phyloP scores from a whole-genome alignment of 2,797 vertebrate species.

The Eulemur mongoz region DNA sequence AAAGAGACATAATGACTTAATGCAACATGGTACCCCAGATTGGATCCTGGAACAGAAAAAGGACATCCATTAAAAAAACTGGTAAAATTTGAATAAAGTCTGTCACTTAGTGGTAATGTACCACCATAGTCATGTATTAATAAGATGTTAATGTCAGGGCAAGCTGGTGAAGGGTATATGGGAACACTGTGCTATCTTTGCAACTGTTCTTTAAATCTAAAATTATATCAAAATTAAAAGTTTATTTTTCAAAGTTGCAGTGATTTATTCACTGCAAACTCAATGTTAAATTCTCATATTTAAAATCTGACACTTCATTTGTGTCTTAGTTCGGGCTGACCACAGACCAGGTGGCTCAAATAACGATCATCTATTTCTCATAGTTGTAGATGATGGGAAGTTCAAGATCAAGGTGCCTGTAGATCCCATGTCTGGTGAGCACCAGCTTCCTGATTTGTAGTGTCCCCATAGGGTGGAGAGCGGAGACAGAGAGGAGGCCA shows the following conservation, averaged over 20 bases:
- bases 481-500: neutral
- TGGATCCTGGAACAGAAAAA: too few species aligned
- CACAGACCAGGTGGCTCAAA: neutral
- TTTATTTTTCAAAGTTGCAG: neutral
- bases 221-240: neutral
- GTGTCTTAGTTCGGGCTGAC: neutral
- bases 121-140: neutral
- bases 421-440: neutral
- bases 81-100: neutral
- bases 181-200: neutral
- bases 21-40: too few species aligned
- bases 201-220: neutral
- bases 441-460: neutral
- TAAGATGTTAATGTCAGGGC: neutral
- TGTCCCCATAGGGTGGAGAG: neutral
- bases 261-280: neutral
- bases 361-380: neutral
- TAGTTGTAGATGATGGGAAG: neutral
- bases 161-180: neutral
- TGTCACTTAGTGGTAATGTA: neutral
- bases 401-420: neutral
- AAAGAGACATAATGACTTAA: too few species aligned
- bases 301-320: neutral
- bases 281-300: neutral
- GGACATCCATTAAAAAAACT: neutral